These are phyloP conservation scores for Bacillus rossius DNA, from an alignment of 1,140 invertebrate genomes.

Conservation along the genomic window DNA sequence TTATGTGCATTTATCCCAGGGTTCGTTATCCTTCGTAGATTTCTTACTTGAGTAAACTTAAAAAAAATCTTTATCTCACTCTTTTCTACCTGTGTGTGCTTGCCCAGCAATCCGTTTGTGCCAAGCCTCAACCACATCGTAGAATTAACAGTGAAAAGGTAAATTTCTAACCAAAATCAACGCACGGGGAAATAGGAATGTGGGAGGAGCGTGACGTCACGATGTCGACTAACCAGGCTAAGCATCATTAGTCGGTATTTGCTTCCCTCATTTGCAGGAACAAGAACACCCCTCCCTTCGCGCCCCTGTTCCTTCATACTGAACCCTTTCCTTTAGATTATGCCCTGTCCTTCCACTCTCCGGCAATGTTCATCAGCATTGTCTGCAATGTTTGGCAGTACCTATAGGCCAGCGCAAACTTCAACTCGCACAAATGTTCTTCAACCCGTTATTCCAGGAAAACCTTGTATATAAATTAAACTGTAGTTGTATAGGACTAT, in stretches of 20 bases:
- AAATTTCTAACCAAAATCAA: conserved; percentile 2
- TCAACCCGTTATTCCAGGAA: not conserved
- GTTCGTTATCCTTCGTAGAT: too few species aligned
- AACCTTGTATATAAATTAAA: too few species aligned
- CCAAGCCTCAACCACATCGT: not conserved
- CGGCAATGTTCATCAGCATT: not conserved
- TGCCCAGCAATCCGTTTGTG: not conserved
- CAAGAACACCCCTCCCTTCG: not conserved
- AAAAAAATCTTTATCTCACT: too few species aligned
- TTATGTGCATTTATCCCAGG: too few species aligned
- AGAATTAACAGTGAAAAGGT: not conserved
- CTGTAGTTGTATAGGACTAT: too few species aligned
- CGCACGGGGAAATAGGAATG: not conserved
- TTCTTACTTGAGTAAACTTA: too few species aligned
- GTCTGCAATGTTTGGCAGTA: not conserved
- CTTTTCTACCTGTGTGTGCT: too few species aligned
- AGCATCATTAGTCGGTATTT: conserved; percentile 16
- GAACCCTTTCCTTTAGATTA: not conserved
- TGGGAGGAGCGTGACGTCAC: conserved; percentile 6
- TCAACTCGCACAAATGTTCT: not conserved
- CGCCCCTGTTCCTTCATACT: conserved; percentile 1
- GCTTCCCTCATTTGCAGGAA: conserved; percentile 10
- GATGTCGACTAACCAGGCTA: conserved; percentile 13
- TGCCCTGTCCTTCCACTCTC: not conserved
- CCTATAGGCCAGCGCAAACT: not conserved